A percentile compares a stretch with the other conserved stretches of the same genome.
Conservation (phyloP, 2,797 vertebrate genomes). For the Phrynocephalus vlangalii region DNA sequence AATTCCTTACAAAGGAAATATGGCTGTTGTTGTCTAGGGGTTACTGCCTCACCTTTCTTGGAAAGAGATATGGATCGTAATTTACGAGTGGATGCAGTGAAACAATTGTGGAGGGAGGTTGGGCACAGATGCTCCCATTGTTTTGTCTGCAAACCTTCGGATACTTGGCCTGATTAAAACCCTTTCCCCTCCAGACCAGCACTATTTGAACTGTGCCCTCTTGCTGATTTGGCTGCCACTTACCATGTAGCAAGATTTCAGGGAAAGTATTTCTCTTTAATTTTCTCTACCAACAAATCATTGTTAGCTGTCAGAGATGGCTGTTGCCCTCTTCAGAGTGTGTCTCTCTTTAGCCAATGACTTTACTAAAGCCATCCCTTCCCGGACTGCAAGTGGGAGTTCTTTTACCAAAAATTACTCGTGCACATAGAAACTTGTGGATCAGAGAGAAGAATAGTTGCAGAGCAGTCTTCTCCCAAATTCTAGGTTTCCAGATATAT, state of each 20-base stretch:
- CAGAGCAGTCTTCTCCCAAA: too few species aligned
- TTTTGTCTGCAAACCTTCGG: background rate
- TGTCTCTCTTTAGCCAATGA: background rate
- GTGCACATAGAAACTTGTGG: background rate
- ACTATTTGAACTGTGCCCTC: background rate
- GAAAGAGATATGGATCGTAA: background rate
- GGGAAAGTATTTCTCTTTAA: constrained; percentile 2
- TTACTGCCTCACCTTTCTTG: background rate
- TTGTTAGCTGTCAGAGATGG: too few species aligned
- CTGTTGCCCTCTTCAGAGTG: background rate
- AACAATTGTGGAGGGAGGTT: background rate
- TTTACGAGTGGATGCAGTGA: background rate
- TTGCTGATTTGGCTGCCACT: background rate
- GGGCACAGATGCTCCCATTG: constrained; percentile 8
- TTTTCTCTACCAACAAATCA: background rate
- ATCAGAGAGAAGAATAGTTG: too few species aligned
- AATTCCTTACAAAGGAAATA: background rate
- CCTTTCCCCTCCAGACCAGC: background rate
- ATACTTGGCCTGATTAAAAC: constrained; percentile 30
- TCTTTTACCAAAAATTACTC: background rate
- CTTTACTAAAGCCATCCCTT: background rate
- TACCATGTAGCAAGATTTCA: background rate
- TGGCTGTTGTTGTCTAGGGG: background rate
- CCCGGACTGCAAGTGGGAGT: background rate
- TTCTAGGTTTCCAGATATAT: too few species aligned